Evolutionary conservation across 2,888 invertebrate species (phyloP).

Genomic region (Cheilosia vulpina): DNA sequence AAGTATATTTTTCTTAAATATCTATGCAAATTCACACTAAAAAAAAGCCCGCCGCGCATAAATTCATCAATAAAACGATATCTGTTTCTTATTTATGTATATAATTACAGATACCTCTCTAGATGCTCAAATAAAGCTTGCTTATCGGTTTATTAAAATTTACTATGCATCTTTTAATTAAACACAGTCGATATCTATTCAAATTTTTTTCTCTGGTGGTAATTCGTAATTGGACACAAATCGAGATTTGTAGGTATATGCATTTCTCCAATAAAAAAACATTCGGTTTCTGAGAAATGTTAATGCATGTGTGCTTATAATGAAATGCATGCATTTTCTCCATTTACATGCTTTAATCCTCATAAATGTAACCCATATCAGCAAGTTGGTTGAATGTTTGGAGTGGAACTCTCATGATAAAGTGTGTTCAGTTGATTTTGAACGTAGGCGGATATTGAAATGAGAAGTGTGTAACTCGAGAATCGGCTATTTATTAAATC

Average conservation of each 20-base stretch:
- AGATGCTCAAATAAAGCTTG: not conserved
- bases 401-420: too few relatives aligned
- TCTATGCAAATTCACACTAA: not conserved
- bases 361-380: too few relatives aligned
- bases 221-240: slow-evolving; percentile 37
- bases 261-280: slow-evolving; percentile 9
- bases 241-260: slow-evolving; percentile 12
- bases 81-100: not conserved
- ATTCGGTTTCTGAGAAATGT: not conserved
- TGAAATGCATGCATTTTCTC: not conserved
- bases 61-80: slow-evolving; percentile 2
- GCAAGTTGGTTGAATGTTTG: too few relatives aligned
- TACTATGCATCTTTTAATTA: slow-evolving; percentile 24
- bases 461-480: too few relatives aligned
- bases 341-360: too few relatives aligned
- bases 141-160: slow-evolving; percentile 17
- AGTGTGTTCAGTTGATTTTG: too few relatives aligned
- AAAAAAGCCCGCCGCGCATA: not conserved
- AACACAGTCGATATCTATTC: slow-evolving; percentile 37
- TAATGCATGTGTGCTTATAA: not conserved
- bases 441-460: too few relatives aligned
- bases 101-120: not conserved
- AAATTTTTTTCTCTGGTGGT: slow-evolving; percentile 37
- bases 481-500: too few relatives aligned
- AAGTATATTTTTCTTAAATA: not conserved